phyloP scores from a whole-genome alignment of 2,113 vertebrate genomes.

The Motacilla tschutschensis region DNA sequence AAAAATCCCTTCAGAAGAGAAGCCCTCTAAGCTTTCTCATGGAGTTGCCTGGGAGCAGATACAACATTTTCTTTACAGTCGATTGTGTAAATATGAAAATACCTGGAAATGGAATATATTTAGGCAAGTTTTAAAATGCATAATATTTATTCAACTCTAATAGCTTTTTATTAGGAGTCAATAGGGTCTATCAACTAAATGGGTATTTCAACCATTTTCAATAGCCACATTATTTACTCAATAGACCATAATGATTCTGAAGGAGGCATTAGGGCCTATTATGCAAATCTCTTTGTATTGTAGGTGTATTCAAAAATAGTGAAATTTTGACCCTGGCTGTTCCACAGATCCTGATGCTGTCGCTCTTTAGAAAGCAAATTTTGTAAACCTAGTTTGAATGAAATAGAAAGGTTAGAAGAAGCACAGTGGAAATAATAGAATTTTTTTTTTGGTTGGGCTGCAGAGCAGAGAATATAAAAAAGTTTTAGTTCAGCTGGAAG shows the following conservation, averaged over 20 bases:
- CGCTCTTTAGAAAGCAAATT: conserved; percentile 36
- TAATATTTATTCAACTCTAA: conserved; percentile 65
- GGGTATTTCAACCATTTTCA: conserved; percentile 59
- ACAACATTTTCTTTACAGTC: conserved; percentile 22
- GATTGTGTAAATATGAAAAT: conserved; percentile 56
- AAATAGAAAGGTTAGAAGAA: conserved; percentile 38
- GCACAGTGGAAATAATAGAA: neutral
- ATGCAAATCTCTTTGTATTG: conserved; percentile 54
- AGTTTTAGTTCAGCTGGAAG: neutral
- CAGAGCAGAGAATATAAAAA: neutral
- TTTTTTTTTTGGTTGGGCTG: neutral
- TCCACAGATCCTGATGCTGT: conserved; percentile 11
- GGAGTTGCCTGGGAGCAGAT: neutral
- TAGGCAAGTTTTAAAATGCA: conserved; percentile 53
- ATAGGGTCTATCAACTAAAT: conserved; percentile 61
- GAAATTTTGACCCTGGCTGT: conserved; percentile 50
- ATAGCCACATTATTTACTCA: conserved; percentile 60
- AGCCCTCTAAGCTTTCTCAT: neutral
- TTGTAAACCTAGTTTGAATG: conserved; percentile 22
- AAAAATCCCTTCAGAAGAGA: neutral
- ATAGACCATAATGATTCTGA: conserved; percentile 63
- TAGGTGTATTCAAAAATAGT: conserved; percentile 49
- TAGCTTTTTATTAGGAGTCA: conserved; percentile 64
- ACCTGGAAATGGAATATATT: conserved; percentile 50
- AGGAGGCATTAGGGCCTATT: conserved; percentile 63